Base-by-base conservation (phyloP, 2,113 vertebrate genomes). In the Microcebus tavaratra region DNA sequence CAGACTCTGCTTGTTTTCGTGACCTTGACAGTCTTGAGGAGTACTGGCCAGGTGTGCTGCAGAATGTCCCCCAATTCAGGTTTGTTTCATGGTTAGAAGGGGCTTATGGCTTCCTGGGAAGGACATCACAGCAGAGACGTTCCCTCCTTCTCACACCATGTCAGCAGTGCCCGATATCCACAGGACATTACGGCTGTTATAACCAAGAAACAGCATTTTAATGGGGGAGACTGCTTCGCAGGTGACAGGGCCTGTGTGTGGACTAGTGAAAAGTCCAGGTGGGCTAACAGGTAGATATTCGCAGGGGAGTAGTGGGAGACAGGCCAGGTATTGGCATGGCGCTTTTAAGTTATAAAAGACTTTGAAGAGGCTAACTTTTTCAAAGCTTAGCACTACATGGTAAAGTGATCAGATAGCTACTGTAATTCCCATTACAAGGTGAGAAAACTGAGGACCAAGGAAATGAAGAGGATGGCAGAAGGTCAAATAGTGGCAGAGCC, bases 321-420 rank as follows among this genome's bases (percentile, higher is more conserved):
- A 48, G 76, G 81, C 12, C 18, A 36, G 21, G 31, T 0, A 0
- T 61, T 65, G 29, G 21, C 8, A 27, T 1, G 12, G 12, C n/a
- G 7, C 17, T 70, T 91, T 57, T 11, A 72, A 55, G 36, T 57
- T 65, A 61, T 11, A n/a, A 72, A 86, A 70, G 50, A 34, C 61
- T 88, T 45, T 86, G 20, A 85, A 15, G 78, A 39, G 91, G 34
- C 29, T 42, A 53, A 57, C 29, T 88, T 70, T 88, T 89, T 61
- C 61, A 68, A 50, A 94, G 53, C 45, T 68, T 72, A 67, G 67
- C 15, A 20, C 29, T 17, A 65, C 27, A 23, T 36, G 11, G 39
- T 55, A 27, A 67, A 68, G 34, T 87, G 31, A 18, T 29, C 53
- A 42, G 73, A 12, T n/a, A 3, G 65, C 9, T 57, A n/a, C n/a